Evolutionary conservation across 2,888 invertebrate genomes (phyloP), one percentile per base, ranked within the genome.

Genomic region (Allophyes oxyacanthae): DNA sequence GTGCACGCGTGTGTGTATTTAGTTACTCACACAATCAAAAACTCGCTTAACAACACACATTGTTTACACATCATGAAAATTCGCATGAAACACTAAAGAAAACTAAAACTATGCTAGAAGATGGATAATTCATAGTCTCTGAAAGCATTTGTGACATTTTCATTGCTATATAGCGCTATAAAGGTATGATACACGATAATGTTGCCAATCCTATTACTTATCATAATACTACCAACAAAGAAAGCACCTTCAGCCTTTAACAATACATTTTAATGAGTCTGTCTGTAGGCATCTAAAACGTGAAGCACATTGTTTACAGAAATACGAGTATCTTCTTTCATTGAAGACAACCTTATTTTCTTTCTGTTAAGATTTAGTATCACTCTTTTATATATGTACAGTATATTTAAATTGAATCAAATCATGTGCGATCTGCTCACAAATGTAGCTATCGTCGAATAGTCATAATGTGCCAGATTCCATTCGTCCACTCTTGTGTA

Each of bases 211-310:
- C 33, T 63, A 56, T 59, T 61, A 70, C 45, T 71, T 60, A 58
- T 61, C 36, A 38, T 49, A 62, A 42, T 38, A 41, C 48, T 26
- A 52, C 46, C 50, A 63, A 71, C 65, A 66, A 72, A 72, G 65
- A 64, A 64, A 70, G 59, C 50, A 54, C 48, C 65, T 59, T 49
- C 38, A 50, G 49, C 54, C 41, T 63, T 25, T 61, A 56, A 64
- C 59, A 68, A 64, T 68, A 55, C 54, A 61, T 73, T 69, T 65
- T 71, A 76, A 78, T 61, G 62, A 67, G 62, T 48, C 54, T 61
- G 62, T 48, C 54, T 61, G 59, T 59, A 72, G 64, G 72, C 72
- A 61, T 65, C 53, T 53, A 54, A 53, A 72, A 67, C 64, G 57
- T 59, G 69, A 56, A 38, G 42, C 36, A 56, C 15, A 57, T 57